phyloP scores from a whole-genome alignment of 2,888 invertebrate species.

The Microplitis deprimator region DNA sequence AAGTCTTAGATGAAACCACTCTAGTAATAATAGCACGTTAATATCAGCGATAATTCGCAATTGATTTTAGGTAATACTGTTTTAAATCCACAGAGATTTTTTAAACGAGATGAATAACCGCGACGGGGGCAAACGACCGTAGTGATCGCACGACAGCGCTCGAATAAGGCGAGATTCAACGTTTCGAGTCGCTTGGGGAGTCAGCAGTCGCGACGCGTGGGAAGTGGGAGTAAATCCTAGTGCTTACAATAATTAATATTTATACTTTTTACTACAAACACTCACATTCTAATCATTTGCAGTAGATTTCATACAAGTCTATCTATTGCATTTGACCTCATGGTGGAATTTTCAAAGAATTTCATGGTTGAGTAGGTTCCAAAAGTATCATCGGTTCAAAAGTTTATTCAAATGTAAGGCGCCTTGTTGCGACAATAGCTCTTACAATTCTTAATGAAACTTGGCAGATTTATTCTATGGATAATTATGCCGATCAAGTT shows the following conservation, averaged over 20 bases:
- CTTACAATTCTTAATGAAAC: no score
- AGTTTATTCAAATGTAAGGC: no score
- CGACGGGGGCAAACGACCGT: slow-evolving; percentile 47
- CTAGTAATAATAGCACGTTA: slow-evolving; percentile 23
- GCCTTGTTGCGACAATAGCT: no score
- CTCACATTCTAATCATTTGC: no score
- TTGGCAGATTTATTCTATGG: no score
- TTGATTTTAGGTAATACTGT: slow-evolving; percentile 26
- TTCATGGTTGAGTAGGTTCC: no score
- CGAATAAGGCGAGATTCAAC: slow-evolving; percentile 45
- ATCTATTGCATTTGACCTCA: no score
- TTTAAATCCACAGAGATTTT: background rate
- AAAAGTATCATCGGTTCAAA: no score
- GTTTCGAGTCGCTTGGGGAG: slow-evolving; percentile 39
- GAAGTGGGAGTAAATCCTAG: slow-evolving; percentile 38
- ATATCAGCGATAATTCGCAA: slow-evolving; percentile 22
- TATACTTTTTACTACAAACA: background rate
- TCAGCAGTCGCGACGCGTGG: slow-evolving; percentile 22
- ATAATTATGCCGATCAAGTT: no score
- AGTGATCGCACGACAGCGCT: slow-evolving; percentile 51
- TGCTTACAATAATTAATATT: background rate
- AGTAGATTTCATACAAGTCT: no score
- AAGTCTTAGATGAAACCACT: slow-evolving; percentile 40
- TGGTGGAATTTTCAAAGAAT: no score
- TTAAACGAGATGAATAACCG: slow-evolving; percentile 32